Percentiles rank a stretch among this genome's conserved stretches.
Conservation (phyloP, 2,113 vertebrate genomes). For the Anhinga rufa region DNA sequence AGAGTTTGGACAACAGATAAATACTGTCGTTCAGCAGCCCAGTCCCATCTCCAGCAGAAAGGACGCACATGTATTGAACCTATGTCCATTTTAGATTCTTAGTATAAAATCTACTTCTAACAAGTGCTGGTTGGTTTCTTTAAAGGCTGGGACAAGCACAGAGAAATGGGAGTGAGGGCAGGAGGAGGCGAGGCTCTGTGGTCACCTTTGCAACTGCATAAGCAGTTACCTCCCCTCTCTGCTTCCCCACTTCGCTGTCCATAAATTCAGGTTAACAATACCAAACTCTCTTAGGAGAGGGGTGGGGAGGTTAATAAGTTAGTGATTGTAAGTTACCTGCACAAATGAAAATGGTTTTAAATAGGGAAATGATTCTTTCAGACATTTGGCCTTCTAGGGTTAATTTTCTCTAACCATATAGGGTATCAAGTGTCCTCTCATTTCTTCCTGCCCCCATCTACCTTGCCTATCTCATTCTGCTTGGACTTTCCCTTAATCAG, state of each 20-base stretch:
- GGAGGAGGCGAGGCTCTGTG: neutral
- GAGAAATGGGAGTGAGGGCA: neutral
- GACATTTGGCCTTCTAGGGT: neutral
- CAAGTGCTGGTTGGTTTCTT: neutral
- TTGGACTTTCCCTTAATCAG: conserved; percentile 40
- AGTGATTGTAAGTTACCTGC: neutral
- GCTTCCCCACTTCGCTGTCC: neutral
- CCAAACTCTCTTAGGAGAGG: neutral
- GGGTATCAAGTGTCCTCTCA: neutral
- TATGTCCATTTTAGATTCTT: neutral
- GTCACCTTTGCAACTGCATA: neutral
- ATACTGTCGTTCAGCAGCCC: neutral
- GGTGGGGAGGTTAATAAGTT: conserved; percentile 24
- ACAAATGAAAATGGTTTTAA: neutral
- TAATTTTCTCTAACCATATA: neutral
- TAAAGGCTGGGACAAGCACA: neutral
- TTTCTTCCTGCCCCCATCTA: neutral
- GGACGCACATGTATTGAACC: neutral
- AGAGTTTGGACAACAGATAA: neutral
- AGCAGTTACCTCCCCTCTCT: neutral
- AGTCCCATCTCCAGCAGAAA: neutral
- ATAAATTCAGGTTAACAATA: conserved; percentile 8
- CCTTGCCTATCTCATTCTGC: neutral
- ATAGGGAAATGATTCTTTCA: conserved; percentile 3
- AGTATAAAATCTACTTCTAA: neutral